These are phyloP conservation scores for Chesias legatella DNA, from an alignment of 2,888 invertebrate species.

Conservation along the genomic window DNA sequence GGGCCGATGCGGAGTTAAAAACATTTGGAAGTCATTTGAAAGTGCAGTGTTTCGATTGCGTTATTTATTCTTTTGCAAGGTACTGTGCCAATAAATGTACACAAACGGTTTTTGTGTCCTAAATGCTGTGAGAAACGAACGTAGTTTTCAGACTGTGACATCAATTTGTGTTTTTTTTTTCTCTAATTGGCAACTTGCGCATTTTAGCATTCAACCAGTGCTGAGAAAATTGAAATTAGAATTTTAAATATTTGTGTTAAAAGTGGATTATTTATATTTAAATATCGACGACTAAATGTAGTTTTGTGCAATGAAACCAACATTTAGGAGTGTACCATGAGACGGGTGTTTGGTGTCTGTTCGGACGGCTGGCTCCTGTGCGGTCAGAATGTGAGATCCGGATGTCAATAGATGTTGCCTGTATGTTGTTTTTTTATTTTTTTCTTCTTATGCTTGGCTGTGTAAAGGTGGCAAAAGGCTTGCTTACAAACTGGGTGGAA, in stretches of 20 bases:
- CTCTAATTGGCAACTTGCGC: no score
- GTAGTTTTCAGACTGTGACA: constrained; percentile 8
- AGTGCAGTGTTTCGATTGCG: constrained; percentile 24
- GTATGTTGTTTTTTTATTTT: constrained; percentile 60
- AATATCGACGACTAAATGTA: constrained; percentile 41
- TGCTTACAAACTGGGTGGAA: no score
- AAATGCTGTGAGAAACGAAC: constrained; percentile 47
- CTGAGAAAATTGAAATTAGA: neutral
- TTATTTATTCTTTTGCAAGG: constrained; percentile 37
- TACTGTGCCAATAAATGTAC: constrained; percentile 45
- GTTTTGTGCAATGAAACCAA: constrained; percentile 44
- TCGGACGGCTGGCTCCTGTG: constrained; percentile 76
- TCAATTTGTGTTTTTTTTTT: no score
- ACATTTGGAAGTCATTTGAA: constrained; percentile 23
- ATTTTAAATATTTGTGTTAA: neutral
- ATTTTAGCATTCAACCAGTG: no score
- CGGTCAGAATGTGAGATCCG: constrained; percentile 74
- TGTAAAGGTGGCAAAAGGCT: no score
- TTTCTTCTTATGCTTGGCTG: constrained; percentile 31
- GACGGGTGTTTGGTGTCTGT: constrained; percentile 78
- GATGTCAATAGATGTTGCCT: constrained; percentile 74
- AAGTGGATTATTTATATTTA: constrained; percentile 12
- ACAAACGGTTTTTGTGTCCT: constrained; percentile 39
- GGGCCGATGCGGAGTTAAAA: constrained; percentile 24
- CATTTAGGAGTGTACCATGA: constrained; percentile 50